Base-by-base conservation (phyloP, 2,113 vertebrate species). In the Solenodon paradoxus region DNA sequence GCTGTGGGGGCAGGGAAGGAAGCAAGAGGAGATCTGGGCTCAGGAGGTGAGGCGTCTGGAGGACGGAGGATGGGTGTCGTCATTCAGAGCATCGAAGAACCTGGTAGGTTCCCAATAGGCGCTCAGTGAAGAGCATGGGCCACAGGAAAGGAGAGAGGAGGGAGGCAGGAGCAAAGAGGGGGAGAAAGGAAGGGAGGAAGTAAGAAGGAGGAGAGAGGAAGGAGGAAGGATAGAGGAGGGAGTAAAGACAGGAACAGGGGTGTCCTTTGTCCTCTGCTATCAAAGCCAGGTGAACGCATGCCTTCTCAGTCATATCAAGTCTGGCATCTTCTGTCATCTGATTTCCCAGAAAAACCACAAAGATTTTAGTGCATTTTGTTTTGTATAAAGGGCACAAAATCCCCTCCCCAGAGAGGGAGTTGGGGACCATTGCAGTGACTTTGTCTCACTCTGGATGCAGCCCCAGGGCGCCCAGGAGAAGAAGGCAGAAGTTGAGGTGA, bases 231-330 rank as follows among this genome's bases (percentile, higher is more conserved):
- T n/a, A n/a, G n/a, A n/a, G n/a, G n/a, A n/a, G n/a, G n/a, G n/a
- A n/a, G n/a, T n/a, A n/a, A n/a, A n/a, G n/a, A 9, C 19, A 45
- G 9, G 32, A 24, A 11, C 24, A 26, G 3, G 1, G 4, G 24
- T 7, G 6, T 17, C 6, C 22, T 38, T 1, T 4, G 0, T 0
- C 9, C 15, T 49, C 40, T 53, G 2, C 2, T n/a, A 7, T 77
- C 66, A 64, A 0, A 22, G 10, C 2, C 51, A 35, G 7, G 26
- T 12, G 15, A 49, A 24, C 26, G 40, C 1, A 49, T 24, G 30
- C 13, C 30, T 55, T 63, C 49, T 61, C 7, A 38, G 26, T 71
- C 17, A 77, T 1, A 0, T 0, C 9, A 77, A 38, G 10, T 22
- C 59, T 38, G 53, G 11, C 24, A 0, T 26, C 30, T 12, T 32